A percentile compares a stretch with the other conserved stretches of the same genome.
These are phyloP conservation scores for Morinoia aosen DNA, from an alignment of 2,888 invertebrate genomes.

Conservation along the genomic window DNA sequence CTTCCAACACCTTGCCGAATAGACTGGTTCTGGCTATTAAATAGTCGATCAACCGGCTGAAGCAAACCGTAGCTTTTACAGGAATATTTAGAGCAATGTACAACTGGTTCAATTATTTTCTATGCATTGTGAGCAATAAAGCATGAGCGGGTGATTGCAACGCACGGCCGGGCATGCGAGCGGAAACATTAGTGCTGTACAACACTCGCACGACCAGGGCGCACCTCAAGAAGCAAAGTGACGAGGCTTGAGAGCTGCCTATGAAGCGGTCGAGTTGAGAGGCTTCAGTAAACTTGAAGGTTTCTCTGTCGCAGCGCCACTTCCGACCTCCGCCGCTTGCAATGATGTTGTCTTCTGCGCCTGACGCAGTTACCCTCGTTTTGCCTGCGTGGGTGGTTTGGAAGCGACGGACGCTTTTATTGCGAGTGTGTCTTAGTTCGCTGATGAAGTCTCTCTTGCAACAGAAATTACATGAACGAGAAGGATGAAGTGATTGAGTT, in stretches of 20 bases:
- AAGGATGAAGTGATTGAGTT: background rate
- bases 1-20: no score
- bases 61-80: no score
- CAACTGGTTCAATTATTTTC: no score
- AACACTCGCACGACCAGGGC: background rate
- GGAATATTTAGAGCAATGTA: no score
- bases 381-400: background rate
- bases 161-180: background rate
- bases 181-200: background rate
- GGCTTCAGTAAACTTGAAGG: slow-evolving; percentile 2
- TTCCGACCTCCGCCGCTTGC: background rate
- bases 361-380: background rate
- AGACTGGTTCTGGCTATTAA: no score
- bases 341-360: background rate
- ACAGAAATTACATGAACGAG: background rate
- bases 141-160: background rate
- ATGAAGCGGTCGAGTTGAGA: background rate
- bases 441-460: background rate
- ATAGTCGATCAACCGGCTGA: no score
- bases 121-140: no score
- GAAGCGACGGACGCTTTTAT: background rate
- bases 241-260: background rate
- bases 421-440: background rate
- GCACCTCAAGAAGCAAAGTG: background rate
- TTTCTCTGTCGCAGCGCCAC: background rate